Base-by-base conservation (phyloP, 2,797 vertebrate species). In the Oceanodroma leucorhoa region DNA sequence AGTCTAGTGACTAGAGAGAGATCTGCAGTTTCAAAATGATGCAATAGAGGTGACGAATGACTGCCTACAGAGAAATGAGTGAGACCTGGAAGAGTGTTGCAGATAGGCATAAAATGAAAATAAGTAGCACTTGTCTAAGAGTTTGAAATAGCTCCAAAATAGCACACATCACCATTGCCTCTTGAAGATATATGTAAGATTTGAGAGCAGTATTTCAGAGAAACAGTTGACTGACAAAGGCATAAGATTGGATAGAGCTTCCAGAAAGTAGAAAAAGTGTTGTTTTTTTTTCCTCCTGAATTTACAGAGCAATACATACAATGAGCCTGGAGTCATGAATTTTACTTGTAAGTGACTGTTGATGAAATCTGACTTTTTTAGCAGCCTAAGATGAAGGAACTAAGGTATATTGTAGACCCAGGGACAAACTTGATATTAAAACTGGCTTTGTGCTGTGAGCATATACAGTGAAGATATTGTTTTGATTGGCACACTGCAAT, bases 51-150 rank as follows among this genome's bases (percentile, higher is more conserved):
- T 95, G 92, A 96, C 58, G 96, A 93, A 95, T 87, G 55, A 93
- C 76, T 94, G 71, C 62, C 85, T 79, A 91, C 75, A 51, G 80
- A 93, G 75, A 86, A 90, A 90, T 87, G 75, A 89, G 72, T 81
- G 72, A 96, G 79, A 72, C 55, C 73, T 93, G 57, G 61, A 96
- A 90, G 67, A 89, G 57, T 85, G 84, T 80, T 90, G 60, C 61
- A 95, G 84, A 80, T 85, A 90, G 76, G 36, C 62, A 91, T 96
- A 96, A 96, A 95, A 95, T 88, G 92, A 95, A 95, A 96, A 93
- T 94, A 90, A 94, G 83, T 85, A 91, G 41, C 85, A 91, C 75
- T 94, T 95, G 23, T 79, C 73, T 93, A 79, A 78, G 82, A 65
- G 84, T 95, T 95, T 61, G 80, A 96, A 97, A 96, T 93, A 70